These are phyloP conservation scores for Oncopeltus fasciatus DNA, from an alignment of 1,140 invertebrate species.

Conservation along the genomic window DNA sequence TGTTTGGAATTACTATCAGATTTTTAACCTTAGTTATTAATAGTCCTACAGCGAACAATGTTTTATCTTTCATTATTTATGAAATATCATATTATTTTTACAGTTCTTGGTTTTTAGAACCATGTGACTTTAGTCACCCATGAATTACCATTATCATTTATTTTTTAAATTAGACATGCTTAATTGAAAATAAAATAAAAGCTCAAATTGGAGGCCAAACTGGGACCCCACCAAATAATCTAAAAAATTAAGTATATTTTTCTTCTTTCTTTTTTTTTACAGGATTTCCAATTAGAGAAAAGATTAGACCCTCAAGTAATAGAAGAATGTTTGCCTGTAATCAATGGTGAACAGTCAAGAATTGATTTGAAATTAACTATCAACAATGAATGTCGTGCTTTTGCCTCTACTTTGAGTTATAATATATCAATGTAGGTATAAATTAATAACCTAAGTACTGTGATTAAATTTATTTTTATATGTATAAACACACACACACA, in stretches of 20 bases:
- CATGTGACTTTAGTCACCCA: no score
- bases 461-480: no score
- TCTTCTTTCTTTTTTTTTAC: conserved; percentile 24
- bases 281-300: conserved; percentile 86
- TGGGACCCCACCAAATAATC: no score
- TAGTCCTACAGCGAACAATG: no score
- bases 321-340: conserved; percentile 51
- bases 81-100: no score
- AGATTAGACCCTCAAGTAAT: conserved; percentile 76
- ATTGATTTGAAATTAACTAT: conserved; percentile 69
- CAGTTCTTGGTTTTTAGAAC: no score
- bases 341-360: conserved; percentile 51
- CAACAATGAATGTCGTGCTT: conserved; percentile 81
- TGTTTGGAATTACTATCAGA: no score
- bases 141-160: background rate
- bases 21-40: no score
- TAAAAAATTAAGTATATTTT: background rate
- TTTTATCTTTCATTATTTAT: no score
- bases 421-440: conserved; percentile 71
- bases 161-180: background rate
- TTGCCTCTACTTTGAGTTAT: conserved; percentile 87
- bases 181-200: no score
- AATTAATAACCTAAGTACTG: background rate
- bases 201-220: no score
- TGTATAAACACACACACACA: no score